Percentiles rank a stretch among this genome's conserved stretches.
Conservation (phyloP, 1,140 invertebrate genomes). For the Megathymus violae region DNA sequence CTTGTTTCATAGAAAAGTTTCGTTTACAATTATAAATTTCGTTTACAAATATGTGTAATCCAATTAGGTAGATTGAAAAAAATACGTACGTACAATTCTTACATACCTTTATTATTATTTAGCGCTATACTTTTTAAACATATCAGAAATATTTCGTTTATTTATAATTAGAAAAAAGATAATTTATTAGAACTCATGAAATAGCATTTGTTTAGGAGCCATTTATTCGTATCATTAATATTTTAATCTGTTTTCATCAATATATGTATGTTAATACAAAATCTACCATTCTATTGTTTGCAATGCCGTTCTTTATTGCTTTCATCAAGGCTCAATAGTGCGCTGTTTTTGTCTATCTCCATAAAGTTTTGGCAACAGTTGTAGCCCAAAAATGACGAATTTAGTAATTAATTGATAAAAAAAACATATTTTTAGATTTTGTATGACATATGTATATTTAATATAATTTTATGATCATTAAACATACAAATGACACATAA, state of each 20-base stretch:
- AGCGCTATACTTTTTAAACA: slow-evolving; percentile 36
- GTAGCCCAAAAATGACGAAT: slow-evolving; percentile 23
- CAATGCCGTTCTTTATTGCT: slow-evolving; percentile 7
- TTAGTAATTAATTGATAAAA: slow-evolving; percentile 25
- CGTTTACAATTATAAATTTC: too few species aligned
- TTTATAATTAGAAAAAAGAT: slow-evolving; percentile 12
- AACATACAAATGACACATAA: slow-evolving; percentile 19
- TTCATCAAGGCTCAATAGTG: neutral
- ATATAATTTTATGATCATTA: slow-evolving; percentile 30
- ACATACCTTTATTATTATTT: slow-evolving; percentile 36
- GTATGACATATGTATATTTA: slow-evolving; percentile 43
- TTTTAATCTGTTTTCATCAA: slow-evolving; percentile 15
- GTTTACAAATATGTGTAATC: slow-evolving; percentile 28
- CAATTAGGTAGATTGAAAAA: slow-evolving; percentile 27
- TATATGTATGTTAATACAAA: slow-evolving; percentile 38
- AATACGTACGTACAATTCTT: slow-evolving; percentile 17
- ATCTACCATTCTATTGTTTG: slow-evolving; percentile 33
- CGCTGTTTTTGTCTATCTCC: slow-evolving; percentile 6
- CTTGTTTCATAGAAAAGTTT: neutral
- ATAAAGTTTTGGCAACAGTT: neutral
- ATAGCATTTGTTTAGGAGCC: slow-evolving; percentile 17
- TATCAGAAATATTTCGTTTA: slow-evolving; percentile 31
- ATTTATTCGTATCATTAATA: slow-evolving; percentile 18
- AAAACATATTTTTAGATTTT: slow-evolving; percentile 37
- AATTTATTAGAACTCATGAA: slow-evolving; percentile 19